These are phyloP conservation scores for Prenolepis imparis DNA, from an alignment of 2,888 invertebrate genomes.

Conservation along the genomic window DNA sequence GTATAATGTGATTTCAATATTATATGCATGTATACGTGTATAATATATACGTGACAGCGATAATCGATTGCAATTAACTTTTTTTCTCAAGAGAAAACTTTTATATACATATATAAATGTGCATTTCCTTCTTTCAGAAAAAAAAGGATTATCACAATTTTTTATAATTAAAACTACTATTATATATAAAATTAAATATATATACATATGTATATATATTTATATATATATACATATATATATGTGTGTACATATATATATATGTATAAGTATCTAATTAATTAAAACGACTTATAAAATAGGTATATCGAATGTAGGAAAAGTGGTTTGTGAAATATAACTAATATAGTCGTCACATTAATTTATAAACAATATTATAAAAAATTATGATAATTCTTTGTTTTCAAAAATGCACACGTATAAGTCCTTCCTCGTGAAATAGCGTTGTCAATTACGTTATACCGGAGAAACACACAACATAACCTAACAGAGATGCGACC, in stretches of 20 bases:
- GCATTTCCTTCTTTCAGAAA: too few relatives aligned
- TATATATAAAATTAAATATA: too few relatives aligned
- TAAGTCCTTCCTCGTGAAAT: background rate
- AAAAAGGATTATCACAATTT: too few relatives aligned
- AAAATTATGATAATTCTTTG: background rate
- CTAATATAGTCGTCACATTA: background rate
- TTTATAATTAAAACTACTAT: too few relatives aligned
- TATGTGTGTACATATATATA: too few relatives aligned
- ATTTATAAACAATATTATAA: background rate
- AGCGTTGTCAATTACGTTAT: background rate
- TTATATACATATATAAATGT: too few relatives aligned
- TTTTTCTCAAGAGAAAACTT: background rate
- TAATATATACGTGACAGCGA: background rate
- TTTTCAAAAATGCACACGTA: background rate
- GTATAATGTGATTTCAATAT: background rate
- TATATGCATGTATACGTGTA: too few relatives aligned
- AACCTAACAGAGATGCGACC: conserved; percentile 4
- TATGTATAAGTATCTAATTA: too few relatives aligned
- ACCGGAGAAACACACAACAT: conserved; percentile 6
- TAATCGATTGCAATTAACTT: background rate
- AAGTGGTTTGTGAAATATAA: background rate
- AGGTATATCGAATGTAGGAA: too few relatives aligned
- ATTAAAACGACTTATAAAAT: background rate
- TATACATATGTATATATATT: too few relatives aligned
- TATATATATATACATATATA: too few relatives aligned